Evolutionary conservation across 2,888 invertebrate species (phyloP), one percentile per base, ranked within the genome.

Genomic region (Neocrepidodera transversa): DNA sequence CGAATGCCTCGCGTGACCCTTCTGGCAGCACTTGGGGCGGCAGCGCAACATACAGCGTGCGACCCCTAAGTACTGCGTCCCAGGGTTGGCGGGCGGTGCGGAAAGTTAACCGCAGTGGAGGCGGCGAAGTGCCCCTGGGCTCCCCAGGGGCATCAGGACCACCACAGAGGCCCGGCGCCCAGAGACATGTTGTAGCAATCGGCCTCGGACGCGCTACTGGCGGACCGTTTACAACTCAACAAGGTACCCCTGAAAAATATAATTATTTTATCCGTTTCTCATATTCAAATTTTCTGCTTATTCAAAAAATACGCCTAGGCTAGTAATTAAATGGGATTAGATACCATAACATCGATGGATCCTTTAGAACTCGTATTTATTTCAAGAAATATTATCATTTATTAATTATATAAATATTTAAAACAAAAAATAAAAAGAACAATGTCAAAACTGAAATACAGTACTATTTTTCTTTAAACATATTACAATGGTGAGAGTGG

Each of bases 161-260:
- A 96, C 93, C 93, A 96, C 96, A 92, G 96, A 95, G 96, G 96
- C 95, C 95, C 95, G 87, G 93, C 91, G 82, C 95, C 95, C 91
- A 96, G 92, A 91, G 94, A 89, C 86, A 88, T 86, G 86, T 86
- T 88, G 81, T 86, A 88, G 78, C 87, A 87, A 79, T 87, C 87
- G 83, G 86, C 86, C 82, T 87, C 87, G 79, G 87, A 85, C 76
- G 85, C 86, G 81, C 87, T 87, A 79, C 85, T 80, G 78, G 87
- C 86, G 76, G 88, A 86, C 66, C 85, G 86, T 80, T 86, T 86
- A 82, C 83, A 84, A 56, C 65, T 71, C 62, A 71, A 63, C 61
- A 70, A 43, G 53, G 64, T 63, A 64, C 66, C 70, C 35, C 70
- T 69, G 63, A 7, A 56, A 58, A 43, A 56, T 58, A 42, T n/a